Evolutionary conservation across 2,113 vertebrate genomes (phyloP).

Genomic region (Phycodurus eques): DNA sequence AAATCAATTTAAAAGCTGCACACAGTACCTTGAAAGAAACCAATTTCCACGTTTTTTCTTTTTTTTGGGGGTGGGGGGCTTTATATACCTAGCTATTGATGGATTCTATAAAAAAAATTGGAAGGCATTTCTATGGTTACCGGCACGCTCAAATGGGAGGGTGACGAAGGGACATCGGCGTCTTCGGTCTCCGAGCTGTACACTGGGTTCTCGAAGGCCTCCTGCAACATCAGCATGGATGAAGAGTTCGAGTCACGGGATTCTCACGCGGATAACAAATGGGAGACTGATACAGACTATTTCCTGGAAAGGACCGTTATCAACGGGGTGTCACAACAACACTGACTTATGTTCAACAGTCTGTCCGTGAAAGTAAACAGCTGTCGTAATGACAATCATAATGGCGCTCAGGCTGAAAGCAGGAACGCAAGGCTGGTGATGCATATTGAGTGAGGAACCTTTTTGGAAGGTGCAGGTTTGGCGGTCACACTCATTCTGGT

Average conservation of each 20-base stretch:
- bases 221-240: slow-evolving; percentile 26
- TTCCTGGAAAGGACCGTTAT: background rate
- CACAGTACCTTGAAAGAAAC: background rate
- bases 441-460: slow-evolving; percentile 31
- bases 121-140: slow-evolving; percentile 35
- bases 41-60: background rate
- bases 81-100: background rate
- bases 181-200: slow-evolving; percentile 2
- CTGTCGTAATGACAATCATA: background rate
- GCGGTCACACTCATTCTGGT: background rate
- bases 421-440: background rate
- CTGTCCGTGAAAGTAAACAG: too few relatives aligned
- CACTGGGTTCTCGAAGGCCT: slow-evolving; percentile 36
- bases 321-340: background rate
- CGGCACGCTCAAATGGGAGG: slow-evolving; percentile 13
- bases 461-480: background rate
- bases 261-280: background rate
- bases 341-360: too few relatives aligned
- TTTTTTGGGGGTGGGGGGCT: background rate
- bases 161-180: background rate
- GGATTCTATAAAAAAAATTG: background rate
- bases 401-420: background rate
- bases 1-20: background rate
- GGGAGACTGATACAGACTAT: background rate
- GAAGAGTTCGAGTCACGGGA: background rate